Base-by-base conservation (phyloP, 1,140 invertebrate genomes). In the Andricus grossulariae region DNA sequence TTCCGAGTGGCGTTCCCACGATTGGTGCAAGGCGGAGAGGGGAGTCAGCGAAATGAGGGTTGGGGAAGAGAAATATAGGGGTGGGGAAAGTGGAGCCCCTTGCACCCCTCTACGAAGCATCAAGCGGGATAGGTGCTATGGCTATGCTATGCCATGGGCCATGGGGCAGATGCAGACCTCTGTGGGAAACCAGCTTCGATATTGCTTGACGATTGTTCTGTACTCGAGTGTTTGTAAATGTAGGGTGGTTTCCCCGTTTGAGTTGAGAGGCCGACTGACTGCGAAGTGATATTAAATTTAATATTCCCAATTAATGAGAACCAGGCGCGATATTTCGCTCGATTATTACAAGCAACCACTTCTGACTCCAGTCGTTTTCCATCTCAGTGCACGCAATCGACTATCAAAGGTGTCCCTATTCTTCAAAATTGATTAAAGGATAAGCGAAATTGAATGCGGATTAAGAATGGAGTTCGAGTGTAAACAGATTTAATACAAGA, bases 1-100 rank as follows among this genome's bases (percentile, higher is more conserved):
- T 91, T 90, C 88, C 89, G 86, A 89, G 85, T 87, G 79, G 80
- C 83, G 89, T 91, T 91, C 90, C 90, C 90, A 91, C 90, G 90
- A 91, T 90, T 90, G 82, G 79, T 77, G 78, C 72, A 76, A 70
- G 25, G 72, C 60, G 72, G 73, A 75, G 78, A 77, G 77, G 78
- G 74, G 78, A 79, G 15, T 50, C 10, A 60, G 79, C 79, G 70
- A 76, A 57, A 71, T 51, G 15, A 19, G 73, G 72, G 72, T 60
- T 49, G 75, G 71, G 57, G 32, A 60, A 51, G 71, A 72, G 54
- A 19, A 21, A n/a, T 50, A 13, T 13, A 73, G 70, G 32, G 50
- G 66, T 55, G 74, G 55, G 52, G 77, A 45, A 55, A 73, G 54
- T 78, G 77, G 50, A 70, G 76, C 73, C 80, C 80, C 75, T 80